phyloP scores from a whole-genome alignment of 1,140 invertebrate genomes.

The Streblospio benedicti region DNA sequence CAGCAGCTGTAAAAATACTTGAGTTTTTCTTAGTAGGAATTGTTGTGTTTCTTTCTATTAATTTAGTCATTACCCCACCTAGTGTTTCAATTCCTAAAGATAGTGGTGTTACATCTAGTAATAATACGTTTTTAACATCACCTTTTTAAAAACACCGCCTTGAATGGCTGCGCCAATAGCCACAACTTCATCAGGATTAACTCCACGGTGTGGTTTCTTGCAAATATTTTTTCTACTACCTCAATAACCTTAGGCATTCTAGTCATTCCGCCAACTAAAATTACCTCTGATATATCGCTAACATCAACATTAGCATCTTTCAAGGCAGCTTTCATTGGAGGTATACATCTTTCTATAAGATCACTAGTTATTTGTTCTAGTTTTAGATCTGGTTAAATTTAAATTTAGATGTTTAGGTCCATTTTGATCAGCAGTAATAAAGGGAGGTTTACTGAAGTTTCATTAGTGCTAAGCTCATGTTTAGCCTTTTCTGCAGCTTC shows the following conservation, averaged over 20 bases:
- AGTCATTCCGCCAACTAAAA: constrained; percentile 59
- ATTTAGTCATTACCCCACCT: background rate
- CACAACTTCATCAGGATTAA: constrained; percentile 61
- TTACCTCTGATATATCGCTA: constrained; percentile 46
- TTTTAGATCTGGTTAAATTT: constrained; percentile 30
- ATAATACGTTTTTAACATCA: constrained; percentile 9
- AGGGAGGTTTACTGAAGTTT: constrained; percentile 29
- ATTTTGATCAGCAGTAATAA: constrained; percentile 70
- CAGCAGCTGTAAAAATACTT: constrained; percentile 24
- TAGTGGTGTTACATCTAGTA: constrained; percentile 18
- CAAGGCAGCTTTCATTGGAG: constrained; percentile 42
- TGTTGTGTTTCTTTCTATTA: constrained; percentile 19
- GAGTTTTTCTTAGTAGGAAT: constrained; percentile 27
- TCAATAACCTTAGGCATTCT: constrained; percentile 62
- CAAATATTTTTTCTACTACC: constrained; percentile 52
- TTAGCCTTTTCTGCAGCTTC: constrained; percentile 41
- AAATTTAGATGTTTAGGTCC: constrained; percentile 54
- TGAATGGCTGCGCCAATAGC: constrained; percentile 61
- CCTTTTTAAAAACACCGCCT: constrained; percentile 28
- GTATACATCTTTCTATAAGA: constrained; percentile 23
- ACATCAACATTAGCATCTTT: constrained; percentile 74
- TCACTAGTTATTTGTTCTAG: constrained; percentile 34
- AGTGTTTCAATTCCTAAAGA: constrained; percentile 17
- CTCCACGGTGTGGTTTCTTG: constrained; percentile 52
- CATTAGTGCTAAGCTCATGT: constrained; percentile 28